Evolutionary conservation across 2,113 vertebrate species (phyloP), one percentile per base, ranked within the genome.

Genomic region (Podarcis raffonei): DNA sequence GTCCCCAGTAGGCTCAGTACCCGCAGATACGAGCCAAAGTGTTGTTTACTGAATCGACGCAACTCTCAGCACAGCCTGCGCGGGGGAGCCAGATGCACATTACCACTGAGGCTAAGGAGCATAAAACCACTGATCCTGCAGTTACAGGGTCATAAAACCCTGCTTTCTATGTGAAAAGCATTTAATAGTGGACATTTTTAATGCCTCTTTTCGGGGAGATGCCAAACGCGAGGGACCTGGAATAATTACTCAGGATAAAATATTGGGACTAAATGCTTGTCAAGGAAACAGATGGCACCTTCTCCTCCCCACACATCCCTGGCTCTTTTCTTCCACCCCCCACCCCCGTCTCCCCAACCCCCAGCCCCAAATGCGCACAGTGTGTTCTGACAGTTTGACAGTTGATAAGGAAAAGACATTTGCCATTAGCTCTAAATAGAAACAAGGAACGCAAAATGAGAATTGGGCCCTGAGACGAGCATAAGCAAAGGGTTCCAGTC

Each of bases 61-160:
- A 91, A 94, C 94, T 89, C 88, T 89, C 82, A 93, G 89, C 86
- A 92, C n/a, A 92, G 86, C 25, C 86, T 91, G 89, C 53, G 89
- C 86, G 83, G 59, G 85, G 87, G 37, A 95, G 92, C 78, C 8
- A 94, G 69, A 84, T 32, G 84, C 90, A 92, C 89, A 93, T 95
- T 94, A 93, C 5, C 86, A 84, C 87, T 81, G 87, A 88, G 93
- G 81, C 88, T 90, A 93, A 95, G 91, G 90, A 94, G 81, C 89
- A 37, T 94, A 95, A 96, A 97, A 94, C 92, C 92, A 95, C 94
- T 94, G 92, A 95, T 95, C 91, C 95, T 95, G 90, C 92, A 93
- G 90, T 95, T 95, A 92, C 87, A 91, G 93, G 92, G 91, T 95
- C 95, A 96, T 94, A 96, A 96, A 94, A 94, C 93, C 87, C 85